Percentiles rank a stretch among this genome's conserved stretches.
These are phyloP conservation scores for Bombus cullumanus DNA, from an alignment of 1,140 invertebrate genomes.

Conservation along the genomic window DNA sequence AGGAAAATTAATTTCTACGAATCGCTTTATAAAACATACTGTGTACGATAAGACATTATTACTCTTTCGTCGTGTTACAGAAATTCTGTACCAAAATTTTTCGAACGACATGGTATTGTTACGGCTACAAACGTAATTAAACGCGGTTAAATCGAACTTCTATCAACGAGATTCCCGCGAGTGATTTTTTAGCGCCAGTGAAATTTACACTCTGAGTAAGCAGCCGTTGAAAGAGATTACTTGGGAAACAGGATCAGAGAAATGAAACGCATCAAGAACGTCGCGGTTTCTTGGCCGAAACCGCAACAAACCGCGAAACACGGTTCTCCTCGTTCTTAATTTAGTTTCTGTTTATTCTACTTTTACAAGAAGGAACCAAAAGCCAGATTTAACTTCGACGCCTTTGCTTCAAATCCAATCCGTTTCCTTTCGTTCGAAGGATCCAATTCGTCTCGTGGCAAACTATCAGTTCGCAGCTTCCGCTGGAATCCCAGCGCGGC, in stretches of 20 bases:
- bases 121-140: background rate
- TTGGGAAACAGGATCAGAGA: background rate
- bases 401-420: conserved; percentile 3
- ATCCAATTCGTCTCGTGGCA: conserved; percentile 19
- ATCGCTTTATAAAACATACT: background rate
- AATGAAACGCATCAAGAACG: background rate
- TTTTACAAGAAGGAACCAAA: conserved; percentile 6
- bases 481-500: background rate
- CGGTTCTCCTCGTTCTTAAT: conserved; percentile 33
- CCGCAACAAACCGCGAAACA: conserved; percentile 36
- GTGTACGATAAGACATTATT: background rate
- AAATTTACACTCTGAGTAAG: background rate
- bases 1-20: background rate
- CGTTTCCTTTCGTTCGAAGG: conserved; percentile 24
- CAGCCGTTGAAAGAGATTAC: conserved; percentile 12
- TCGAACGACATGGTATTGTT: background rate
- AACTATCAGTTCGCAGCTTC: conserved; percentile 26
- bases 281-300: background rate
- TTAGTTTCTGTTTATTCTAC: conserved; percentile 31
- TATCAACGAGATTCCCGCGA: background rate
- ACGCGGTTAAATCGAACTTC: background rate
- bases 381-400: conserved; percentile 11
- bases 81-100: background rate
- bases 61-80: background rate
- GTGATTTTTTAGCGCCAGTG: background rate